Evolutionary conservation across 2,797 vertebrate genomes (phyloP).

Genomic region (Silurus lanzhouensis): DNA sequence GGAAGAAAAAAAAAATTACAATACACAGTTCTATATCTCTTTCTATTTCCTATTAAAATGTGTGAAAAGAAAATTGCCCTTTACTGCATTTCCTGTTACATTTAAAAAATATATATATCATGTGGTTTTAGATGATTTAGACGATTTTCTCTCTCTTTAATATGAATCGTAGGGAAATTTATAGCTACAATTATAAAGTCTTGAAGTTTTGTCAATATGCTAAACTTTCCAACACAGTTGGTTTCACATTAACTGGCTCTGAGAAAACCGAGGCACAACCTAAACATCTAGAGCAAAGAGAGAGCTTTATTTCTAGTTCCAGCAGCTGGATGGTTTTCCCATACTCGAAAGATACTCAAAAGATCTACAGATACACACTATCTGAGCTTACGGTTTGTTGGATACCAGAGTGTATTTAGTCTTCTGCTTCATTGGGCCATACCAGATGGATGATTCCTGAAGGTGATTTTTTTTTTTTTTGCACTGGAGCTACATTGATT

Average conservation of each 20-base stretch:
- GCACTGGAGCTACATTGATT: slow-evolving; percentile 96
- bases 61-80: slow-evolving; percentile 54
- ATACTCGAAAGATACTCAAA: slow-evolving; percentile 34
- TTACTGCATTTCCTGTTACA: slow-evolving; percentile 39
- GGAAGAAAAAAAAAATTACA: slow-evolving; percentile 50
- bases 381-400: slow-evolving; percentile 47
- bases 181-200: slow-evolving; percentile 36
- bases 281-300: neutral
- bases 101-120: slow-evolving; percentile 23
- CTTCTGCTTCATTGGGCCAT: slow-evolving; percentile 80
- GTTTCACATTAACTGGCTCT: slow-evolving; percentile 4
- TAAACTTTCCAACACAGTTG: slow-evolving; percentile 27
- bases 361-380: slow-evolving; percentile 36
- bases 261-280: neutral
- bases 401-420: slow-evolving; percentile 64
- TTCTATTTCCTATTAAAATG: slow-evolving; percentile 43
- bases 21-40: slow-evolving; percentile 43
- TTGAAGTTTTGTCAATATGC: slow-evolving; percentile 38
- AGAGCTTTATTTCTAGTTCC: slow-evolving; percentile 20
- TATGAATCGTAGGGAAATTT: slow-evolving; percentile 25
- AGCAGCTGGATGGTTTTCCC: slow-evolving; percentile 33
- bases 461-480: slow-evolving; percentile 88
- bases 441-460: slow-evolving; percentile 93
- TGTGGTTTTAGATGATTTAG: slow-evolving; percentile 44
- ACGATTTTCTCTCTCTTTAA: slow-evolving; percentile 30